Base-by-base conservation (phyloP, 2,888 invertebrate genomes). In the Dimorphilus gyrociliatus region DNA sequence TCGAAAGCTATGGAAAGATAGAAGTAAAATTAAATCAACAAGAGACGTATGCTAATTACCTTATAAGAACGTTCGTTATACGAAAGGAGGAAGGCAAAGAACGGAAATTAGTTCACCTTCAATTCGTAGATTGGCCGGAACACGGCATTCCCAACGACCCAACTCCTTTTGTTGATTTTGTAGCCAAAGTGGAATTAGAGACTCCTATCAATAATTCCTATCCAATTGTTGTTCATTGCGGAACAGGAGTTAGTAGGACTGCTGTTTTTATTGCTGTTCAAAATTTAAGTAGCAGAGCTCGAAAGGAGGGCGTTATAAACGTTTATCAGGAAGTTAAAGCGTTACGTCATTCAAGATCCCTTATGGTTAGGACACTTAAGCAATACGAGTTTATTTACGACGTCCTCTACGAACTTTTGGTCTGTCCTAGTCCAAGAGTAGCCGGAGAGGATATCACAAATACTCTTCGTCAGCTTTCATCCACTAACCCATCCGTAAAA, bases 41-140 rank as follows among this genome's bases (percentile, higher is more conserved):
- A 50, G 81, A 82, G 55, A 81, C 78, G 47, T 84, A 81, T 60
- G 82, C 88, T 0, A 85, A 86, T 65, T 92, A 85, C 61, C 81
- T 82, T 18, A 41, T 55, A 8, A 34, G 55, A 3, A 45, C 39
- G 1, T 42, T 60, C 14, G 36, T 42, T 12, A 26, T 10, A 4
- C n/a, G 15, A 5, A 18, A 10, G 10, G 35, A 27, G 13, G 10
- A 29, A 8, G 8, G 10, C 16, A 18, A 16, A 12, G 15, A 16
- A 19, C 27, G 25, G 7, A 23, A 23, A 12, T 37, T 48, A 7
- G 38, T 16, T 3, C 45, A 45, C 23, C 60, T 50, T 46, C 57
- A 60, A 23, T 53, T 50, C 40, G 51, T 50, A 1, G 44, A 47
- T 1, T 60, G 60, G 60, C 58, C 57, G 1, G 51, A 54, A 12